Percentiles rank a stretch among this genome's conserved stretches.
Evolutionary conservation across 2,113 vertebrate species (phyloP).

Genomic region (Cyanocitta stelleri): DNA sequence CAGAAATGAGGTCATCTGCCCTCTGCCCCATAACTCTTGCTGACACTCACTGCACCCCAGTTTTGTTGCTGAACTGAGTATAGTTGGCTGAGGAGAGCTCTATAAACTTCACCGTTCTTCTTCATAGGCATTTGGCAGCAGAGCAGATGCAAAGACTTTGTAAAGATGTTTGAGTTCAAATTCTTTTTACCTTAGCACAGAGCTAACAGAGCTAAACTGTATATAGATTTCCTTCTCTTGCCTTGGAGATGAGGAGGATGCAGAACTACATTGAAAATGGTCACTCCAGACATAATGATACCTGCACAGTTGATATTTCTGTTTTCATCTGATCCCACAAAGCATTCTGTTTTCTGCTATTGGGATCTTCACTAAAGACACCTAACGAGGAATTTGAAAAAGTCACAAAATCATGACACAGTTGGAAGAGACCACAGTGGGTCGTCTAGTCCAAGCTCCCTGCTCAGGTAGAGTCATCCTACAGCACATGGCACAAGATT

Average conservation of each 20-base stretch:
- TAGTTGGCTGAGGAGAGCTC: neutral
- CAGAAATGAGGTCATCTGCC: neutral
- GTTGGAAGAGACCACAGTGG: neutral
- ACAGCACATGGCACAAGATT: neutral
- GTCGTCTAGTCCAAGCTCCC: neutral
- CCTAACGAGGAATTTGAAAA: neutral
- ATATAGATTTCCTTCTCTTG: neutral
- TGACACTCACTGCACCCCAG: neutral
- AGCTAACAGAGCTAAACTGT: neutral
- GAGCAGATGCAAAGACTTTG: neutral
- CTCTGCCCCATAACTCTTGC: neutral
- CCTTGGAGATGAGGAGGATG: neutral
- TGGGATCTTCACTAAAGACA: neutral
- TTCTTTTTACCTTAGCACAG: neutral
- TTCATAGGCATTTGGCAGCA: neutral
- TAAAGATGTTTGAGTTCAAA: neutral
- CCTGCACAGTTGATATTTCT: neutral
- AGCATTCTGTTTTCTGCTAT: neutral
- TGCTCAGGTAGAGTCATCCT: neutral
- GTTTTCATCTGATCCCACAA: neutral
- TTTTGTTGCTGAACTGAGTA: neutral
- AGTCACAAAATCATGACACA: neutral
- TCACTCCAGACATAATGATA: neutral
- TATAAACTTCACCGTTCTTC: neutral
- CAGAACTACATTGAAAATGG: neutral